Percentiles rank a stretch among this genome's conserved stretches.
phyloP scores from a whole-genome alignment of 2,888 invertebrate genomes.

The Oxystoma pomonae region DNA sequence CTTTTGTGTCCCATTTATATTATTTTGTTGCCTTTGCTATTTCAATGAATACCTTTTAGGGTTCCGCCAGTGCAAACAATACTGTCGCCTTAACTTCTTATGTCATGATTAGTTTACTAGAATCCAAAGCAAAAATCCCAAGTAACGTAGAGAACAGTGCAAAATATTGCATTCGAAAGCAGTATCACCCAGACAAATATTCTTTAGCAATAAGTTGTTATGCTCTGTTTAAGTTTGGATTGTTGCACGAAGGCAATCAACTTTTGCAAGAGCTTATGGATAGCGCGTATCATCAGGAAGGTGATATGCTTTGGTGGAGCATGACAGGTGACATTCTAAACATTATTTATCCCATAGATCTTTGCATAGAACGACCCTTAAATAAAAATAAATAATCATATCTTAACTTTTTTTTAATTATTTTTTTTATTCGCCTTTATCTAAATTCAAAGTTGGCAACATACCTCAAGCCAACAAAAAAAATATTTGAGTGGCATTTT shows the following conservation, averaged over 20 bases:
- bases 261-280: slow-evolving; percentile 46
- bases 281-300: slow-evolving; percentile 44
- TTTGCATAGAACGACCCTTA: background rate
- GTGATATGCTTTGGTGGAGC: slow-evolving; percentile 54
- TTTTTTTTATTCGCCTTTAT: background rate
- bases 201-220: slow-evolving; percentile 53
- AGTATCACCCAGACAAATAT: slow-evolving; percentile 49
- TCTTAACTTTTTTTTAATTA: no score
- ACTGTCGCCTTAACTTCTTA: no score
- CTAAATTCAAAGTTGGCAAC: no score
- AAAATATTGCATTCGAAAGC: slow-evolving; percentile 53
- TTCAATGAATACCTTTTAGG: no score
- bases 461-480: no score
- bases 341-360: background rate
- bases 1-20: no score
- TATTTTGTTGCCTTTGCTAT: no score
- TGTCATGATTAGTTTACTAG: no score
- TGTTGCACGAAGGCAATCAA: slow-evolving; percentile 45
- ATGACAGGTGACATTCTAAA: slow-evolving; percentile 40
- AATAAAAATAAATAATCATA: background rate
- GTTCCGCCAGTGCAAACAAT: no score
- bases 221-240: slow-evolving; percentile 50
- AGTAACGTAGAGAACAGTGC: slow-evolving; percentile 54
- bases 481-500: no score
- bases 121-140: slow-evolving; percentile 55